phyloP scores from a whole-genome alignment of 2,888 invertebrate species.

The Dryobota labecula region DNA sequence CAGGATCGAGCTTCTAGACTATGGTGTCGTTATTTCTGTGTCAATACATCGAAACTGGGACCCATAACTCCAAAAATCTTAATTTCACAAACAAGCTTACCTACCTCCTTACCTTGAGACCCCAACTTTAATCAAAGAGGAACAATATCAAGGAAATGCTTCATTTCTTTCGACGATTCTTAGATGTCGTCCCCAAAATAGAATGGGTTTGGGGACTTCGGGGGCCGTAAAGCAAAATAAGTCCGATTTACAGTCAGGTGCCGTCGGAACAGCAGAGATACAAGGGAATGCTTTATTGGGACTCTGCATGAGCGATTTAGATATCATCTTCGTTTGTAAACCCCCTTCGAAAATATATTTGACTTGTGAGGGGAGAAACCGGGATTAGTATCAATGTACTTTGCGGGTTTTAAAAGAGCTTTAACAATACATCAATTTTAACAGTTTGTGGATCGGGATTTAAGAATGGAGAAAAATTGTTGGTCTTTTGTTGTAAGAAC shows the following conservation, averaged over 20 bases:
- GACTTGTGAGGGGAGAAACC: slow-evolving; percentile 21
- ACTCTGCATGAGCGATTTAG: slow-evolving; percentile 61
- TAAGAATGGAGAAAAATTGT: background rate
- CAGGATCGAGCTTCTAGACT: background rate
- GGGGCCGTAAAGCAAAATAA: slow-evolving; percentile 57
- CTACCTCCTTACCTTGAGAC: background rate
- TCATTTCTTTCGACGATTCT: slow-evolving; percentile 53
- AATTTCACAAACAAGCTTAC: background rate
- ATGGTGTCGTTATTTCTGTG: background rate
- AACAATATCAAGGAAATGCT: slow-evolving; percentile 38
- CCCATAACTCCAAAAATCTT: background rate
- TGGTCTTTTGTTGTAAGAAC: background rate
- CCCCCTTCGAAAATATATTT: slow-evolving; percentile 32
- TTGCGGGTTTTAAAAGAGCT: slow-evolving; percentile 2
- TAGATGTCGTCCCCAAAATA: slow-evolving; percentile 53
- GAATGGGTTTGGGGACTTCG: slow-evolving; percentile 19
- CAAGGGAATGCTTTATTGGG: slow-evolving; percentile 50
- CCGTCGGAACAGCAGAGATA: slow-evolving; percentile 31
- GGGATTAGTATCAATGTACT: slow-evolving; percentile 16
- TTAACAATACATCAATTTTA: slow-evolving; percentile 29
- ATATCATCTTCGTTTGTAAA: slow-evolving; percentile 47
- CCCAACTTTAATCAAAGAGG: slow-evolving; percentile 50
- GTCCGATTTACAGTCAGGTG: slow-evolving; percentile 61
- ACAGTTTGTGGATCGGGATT: slow-evolving; percentile 1
- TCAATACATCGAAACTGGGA: slow-evolving; percentile 14